A percentile compares a stretch with the other conserved stretches of the same genome.
Conservation (phyloP, 2,888 invertebrate species). For the Mycalesis mineus region DNA sequence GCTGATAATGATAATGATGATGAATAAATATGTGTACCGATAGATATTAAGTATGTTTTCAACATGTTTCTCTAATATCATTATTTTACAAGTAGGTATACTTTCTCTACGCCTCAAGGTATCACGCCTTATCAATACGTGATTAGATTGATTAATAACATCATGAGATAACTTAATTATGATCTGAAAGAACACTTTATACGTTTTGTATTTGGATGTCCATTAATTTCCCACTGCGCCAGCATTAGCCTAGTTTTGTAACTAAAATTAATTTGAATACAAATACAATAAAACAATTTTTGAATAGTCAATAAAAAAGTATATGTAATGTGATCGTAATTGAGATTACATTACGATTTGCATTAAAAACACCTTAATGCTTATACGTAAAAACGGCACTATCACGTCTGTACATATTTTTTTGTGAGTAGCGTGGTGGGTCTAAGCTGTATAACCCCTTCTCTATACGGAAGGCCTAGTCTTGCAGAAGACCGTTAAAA, state of each 20-base stretch:
- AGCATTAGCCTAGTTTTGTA: background rate
- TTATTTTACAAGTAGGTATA: background rate
- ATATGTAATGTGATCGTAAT: background rate
- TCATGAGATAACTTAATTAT: constrained; percentile 45
- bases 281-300: background rate
- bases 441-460: no score
- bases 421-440: no score
- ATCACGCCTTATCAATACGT: constrained; percentile 9
- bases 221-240: background rate
- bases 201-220: background rate
- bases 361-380: no score
- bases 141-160: constrained; percentile 23
- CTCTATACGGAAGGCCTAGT: no score
- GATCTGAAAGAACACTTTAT: constrained; percentile 18
- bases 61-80: background rate
- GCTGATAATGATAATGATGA: no score
- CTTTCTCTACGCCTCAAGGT: constrained; percentile 16
- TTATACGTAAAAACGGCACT: no score
- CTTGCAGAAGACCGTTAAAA: no score
- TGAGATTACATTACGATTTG: background rate
- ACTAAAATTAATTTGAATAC: background rate
- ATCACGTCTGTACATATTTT: no score
- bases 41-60: background rate
- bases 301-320: no score
- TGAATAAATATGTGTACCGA: background rate